Percentiles rank a stretch among this genome's conserved stretches.
phyloP scores from a whole-genome alignment of 2,888 invertebrate species.

The Polyommatus iphigenia region DNA sequence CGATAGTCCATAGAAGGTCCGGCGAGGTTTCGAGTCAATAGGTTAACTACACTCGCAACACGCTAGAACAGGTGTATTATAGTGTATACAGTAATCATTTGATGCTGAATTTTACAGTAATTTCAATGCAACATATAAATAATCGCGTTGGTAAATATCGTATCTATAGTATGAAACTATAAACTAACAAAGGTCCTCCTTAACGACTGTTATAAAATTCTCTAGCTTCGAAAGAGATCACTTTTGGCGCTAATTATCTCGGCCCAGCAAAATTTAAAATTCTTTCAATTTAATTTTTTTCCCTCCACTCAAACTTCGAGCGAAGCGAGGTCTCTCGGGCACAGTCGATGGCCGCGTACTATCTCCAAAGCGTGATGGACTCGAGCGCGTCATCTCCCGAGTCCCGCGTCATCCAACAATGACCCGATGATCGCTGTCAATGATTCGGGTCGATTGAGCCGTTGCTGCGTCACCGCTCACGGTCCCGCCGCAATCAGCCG shows the following conservation, averaged over 20 bases:
- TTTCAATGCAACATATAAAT: not conserved
- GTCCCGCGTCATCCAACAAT: slow-evolving; percentile 3
- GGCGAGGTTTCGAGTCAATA: slow-evolving; percentile 8
- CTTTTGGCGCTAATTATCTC: not conserved
- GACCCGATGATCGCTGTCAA: slow-evolving; percentile 11
- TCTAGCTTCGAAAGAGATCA: not conserved
- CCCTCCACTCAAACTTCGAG: not conserved
- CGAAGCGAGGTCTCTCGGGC: not conserved
- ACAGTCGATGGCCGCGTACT: not conserved
- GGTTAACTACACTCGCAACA: not conserved
- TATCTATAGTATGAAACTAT: no score
- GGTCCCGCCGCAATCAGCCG: not conserved
- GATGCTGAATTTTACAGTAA: not conserved
- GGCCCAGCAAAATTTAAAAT: no score
- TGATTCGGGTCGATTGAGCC: not conserved
- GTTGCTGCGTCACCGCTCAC: slow-evolving; percentile 1
- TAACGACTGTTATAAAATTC: no score
- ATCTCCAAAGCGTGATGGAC: not conserved
- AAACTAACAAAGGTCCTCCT: no score
- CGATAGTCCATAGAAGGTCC: not conserved
- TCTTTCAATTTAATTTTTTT: not conserved
- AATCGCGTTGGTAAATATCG: not conserved
- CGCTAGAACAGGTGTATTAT: not conserved
- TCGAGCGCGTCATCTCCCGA: not conserved
- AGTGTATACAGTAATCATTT: not conserved